Base-by-base conservation (phyloP, 2,888 invertebrate species). In the Galeopsomyia nigrocyanea region DNA sequence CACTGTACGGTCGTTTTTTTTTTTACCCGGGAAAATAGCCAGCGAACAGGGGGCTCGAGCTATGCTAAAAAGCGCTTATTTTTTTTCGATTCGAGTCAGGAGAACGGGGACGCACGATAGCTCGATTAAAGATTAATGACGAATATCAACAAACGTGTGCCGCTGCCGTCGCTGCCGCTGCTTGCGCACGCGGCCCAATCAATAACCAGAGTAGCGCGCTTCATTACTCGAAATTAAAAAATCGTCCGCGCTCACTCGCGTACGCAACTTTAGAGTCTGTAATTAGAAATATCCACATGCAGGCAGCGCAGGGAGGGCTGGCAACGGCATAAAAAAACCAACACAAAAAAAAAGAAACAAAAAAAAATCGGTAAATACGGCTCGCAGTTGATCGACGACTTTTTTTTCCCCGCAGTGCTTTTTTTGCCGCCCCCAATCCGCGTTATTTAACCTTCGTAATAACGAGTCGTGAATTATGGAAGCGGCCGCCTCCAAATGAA, bases 111-210 rank as follows among this genome's bases (percentile, higher is more conserved):
- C 72, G 76, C 75, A 77, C 78, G 79, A 78, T 77, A 77, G 79
- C 76, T 77, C 80, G 82, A 83, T 84, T 84, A 84, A 83, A 83
- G 83, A 85, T 84, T 85, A 84, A 84, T 84, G 82, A 83, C 80
- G 81, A 84, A 84, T 83, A 83, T 84, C 83, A 84, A 85, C 82
- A 84, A 82, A 79, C 78, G 76, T 39, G 39, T 39, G 39, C 39
- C 77, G 76, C 19, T 17, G 17, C 26, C 5, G 26, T 2, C 26
- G 26, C 26, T 26, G 26, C 26, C 26, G 5, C 64, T 17, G 31
- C 57, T 26, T 22, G n/a, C 26, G 17, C 46, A 16, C 22, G 75
- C 76, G 77, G 75, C 61, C 66, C 69, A 75, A 76, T 76, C 79
- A 69, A 76, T 76, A 78, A 70, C 75, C 65, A 56, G 75, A 67